phyloP scores from a whole-genome alignment of 2,888 invertebrate species.

The Microplitis deprimator region DNA sequence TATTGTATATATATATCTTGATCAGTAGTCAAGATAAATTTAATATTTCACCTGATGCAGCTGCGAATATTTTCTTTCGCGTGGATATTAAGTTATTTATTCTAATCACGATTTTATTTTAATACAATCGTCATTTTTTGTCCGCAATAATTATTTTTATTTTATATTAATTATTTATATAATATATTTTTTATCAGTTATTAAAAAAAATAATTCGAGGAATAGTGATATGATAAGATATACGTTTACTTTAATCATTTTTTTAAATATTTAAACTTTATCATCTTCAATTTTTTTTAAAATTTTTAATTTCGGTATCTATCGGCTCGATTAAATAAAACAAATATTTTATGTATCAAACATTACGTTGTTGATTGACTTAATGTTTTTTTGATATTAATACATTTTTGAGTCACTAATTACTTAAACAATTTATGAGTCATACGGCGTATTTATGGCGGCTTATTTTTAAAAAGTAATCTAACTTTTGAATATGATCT shows the following conservation, averaged over 20 bases:
- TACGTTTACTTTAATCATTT: background rate
- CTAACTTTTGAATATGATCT: background rate
- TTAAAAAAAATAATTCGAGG: background rate
- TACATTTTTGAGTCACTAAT: background rate
- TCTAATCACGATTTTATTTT: background rate
- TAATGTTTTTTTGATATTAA: background rate
- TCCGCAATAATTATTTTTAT: background rate
- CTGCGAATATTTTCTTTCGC: background rate
- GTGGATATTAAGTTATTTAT: too few relatives aligned
- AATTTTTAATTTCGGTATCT: background rate
- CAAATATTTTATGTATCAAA: background rate
- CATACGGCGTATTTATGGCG: too few relatives aligned
- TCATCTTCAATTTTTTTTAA: background rate
- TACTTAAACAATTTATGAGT: too few relatives aligned
- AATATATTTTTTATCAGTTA: background rate
- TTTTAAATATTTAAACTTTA: background rate
- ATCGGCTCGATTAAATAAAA: background rate
- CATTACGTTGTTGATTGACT: background rate
- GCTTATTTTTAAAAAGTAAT: too few relatives aligned
- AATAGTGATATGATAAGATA: background rate
- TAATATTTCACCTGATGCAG: background rate
- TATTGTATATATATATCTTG: background rate
- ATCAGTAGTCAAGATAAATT: background rate
- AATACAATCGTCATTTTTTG: background rate
- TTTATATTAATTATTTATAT: background rate